phyloP scores from a whole-genome alignment of 2,888 invertebrate genomes.

The Pinctada fucata region DNA sequence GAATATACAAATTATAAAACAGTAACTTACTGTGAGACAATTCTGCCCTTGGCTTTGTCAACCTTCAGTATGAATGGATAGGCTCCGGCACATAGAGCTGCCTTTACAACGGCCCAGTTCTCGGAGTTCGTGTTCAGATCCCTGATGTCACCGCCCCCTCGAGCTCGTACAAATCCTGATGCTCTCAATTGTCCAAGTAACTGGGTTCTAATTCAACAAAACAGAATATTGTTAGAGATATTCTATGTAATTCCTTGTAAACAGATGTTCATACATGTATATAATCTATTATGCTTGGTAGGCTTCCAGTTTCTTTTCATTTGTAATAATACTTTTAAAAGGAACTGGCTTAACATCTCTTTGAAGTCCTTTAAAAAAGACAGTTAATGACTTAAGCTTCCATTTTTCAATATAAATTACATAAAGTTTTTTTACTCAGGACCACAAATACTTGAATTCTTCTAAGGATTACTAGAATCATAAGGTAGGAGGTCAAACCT shows the following conservation, averaged over 20 bases:
- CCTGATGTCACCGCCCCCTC: constrained; percentile 81
- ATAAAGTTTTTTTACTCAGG: no score
- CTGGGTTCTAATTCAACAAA: constrained; percentile 80
- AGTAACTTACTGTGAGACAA: constrained; percentile 82
- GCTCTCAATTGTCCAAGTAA: constrained; percentile 87
- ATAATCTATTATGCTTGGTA: no score
- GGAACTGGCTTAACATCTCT: no score
- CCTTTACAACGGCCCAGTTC: constrained; percentile 94
- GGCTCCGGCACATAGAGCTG: constrained; percentile 90
- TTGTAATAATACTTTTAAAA: no score
- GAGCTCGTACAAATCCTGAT: constrained; percentile 83
- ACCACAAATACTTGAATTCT: no score
- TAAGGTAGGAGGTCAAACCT: no score
- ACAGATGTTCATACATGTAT: no score
- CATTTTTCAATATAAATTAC: no score
- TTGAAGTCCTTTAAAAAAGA: no score
- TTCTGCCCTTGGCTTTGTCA: constrained; percentile 78
- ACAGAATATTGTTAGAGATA: neutral
- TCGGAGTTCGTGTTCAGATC: constrained; percentile 90
- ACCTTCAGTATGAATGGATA: constrained; percentile 92
- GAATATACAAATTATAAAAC: neutral
- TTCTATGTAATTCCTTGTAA: neutral
- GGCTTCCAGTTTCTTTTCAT: no score
- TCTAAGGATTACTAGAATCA: no score
- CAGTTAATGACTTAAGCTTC: no score